Base-by-base conservation (phyloP, 2,888 invertebrate species). In the Acleris laterana region DNA sequence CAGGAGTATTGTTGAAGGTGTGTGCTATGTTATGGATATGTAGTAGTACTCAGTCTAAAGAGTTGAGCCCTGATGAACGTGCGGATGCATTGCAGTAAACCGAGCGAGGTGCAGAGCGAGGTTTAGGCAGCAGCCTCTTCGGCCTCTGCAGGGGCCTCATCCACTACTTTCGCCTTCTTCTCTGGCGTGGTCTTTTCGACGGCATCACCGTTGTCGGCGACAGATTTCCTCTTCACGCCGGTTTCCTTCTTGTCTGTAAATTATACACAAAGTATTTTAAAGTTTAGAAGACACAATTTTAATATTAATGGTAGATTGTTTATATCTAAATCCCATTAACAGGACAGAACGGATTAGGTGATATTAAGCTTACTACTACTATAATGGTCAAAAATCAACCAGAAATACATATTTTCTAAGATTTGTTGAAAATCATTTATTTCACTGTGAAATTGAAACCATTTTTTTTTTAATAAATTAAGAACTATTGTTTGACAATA, bases 181-280 rank as follows among this genome's bases (percentile, higher is more conserved):
- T 96, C 96, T 9, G 96, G 95, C 68, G 95, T 94, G 55, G 93
- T 94, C 73, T 94, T 95, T 71, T 95, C 95, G 20, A 90, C 83
- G 11, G 89, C 88, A 56, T 94, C 94, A 60, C 93, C 94, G 50
- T 90, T 90, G 70, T 93, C 91, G 4, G 89, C 91, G 20, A 93
- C 93, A 62, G 96, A 96, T 94, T 96, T 96, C 94, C 96, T 95
- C 88, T 96, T 95, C 82, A 95, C 94, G 72, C 94, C 93, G 62
- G 93, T 87, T 68, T 92, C 93, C 79, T 89, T 90, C 80, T 87
- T 88, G 79, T 92, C 91, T 90, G 88, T 74, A 89, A 90, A 50
- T 32, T 28, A 51, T 52, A 49, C 20, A 19, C 3, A 22, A 63
- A 19, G 16, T 28, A 25, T 52, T n/a, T 28, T 9, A 4, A 38